phyloP scores from a whole-genome alignment of 2,797 vertebrate genomes.

The Periophthalmus magnuspinnatus region DNA sequence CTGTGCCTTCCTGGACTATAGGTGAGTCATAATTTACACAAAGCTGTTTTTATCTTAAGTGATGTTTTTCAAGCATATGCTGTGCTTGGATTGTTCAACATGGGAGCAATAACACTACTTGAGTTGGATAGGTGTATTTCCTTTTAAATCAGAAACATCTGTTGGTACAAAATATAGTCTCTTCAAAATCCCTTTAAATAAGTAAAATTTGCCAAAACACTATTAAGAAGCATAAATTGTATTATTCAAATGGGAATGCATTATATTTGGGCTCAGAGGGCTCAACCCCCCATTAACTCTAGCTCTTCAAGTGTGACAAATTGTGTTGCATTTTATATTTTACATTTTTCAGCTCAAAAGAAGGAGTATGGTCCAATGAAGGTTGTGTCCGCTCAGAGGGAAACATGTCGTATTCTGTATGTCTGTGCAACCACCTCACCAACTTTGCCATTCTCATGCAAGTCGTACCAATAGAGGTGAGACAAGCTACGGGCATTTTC shows the following conservation, averaged over 20 bases:
- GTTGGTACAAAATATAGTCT: slow-evolving; percentile 16
- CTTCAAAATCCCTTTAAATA: slow-evolving; percentile 39
- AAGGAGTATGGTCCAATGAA: slow-evolving; percentile 87
- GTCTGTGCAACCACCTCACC: slow-evolving; percentile 94
- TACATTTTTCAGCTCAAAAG: slow-evolving; percentile 78
- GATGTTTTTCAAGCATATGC: slow-evolving; percentile 18
- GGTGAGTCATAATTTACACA: slow-evolving; percentile 73
- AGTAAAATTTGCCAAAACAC: slow-evolving; percentile 47
- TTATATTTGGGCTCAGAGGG: slow-evolving; percentile 61
- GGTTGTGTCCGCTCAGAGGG: slow-evolving; percentile 85
- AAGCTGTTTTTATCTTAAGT: slow-evolving; percentile 33
- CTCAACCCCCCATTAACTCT: slow-evolving; percentile 46
- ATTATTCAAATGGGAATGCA: slow-evolving; percentile 49
- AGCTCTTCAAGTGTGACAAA: slow-evolving; percentile 50
- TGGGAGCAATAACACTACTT: slow-evolving; percentile 18
- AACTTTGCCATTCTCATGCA: slow-evolving; percentile 99
- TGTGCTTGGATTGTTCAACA: slow-evolving; percentile 22
- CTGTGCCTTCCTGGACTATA: slow-evolving; percentile 94
- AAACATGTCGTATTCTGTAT: slow-evolving; percentile 86
- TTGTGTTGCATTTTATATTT: slow-evolving; percentile 30
- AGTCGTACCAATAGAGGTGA: slow-evolving; percentile 93
- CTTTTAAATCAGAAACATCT: slow-evolving; percentile 47
- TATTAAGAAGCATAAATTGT: slow-evolving; percentile 56
- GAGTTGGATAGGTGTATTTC: slow-evolving; percentile 27
- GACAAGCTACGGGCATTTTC: slow-evolving; percentile 17